Evolutionary conservation across 2,888 invertebrate genomes (phyloP).

Genomic region (Ophion obscuratus): DNA sequence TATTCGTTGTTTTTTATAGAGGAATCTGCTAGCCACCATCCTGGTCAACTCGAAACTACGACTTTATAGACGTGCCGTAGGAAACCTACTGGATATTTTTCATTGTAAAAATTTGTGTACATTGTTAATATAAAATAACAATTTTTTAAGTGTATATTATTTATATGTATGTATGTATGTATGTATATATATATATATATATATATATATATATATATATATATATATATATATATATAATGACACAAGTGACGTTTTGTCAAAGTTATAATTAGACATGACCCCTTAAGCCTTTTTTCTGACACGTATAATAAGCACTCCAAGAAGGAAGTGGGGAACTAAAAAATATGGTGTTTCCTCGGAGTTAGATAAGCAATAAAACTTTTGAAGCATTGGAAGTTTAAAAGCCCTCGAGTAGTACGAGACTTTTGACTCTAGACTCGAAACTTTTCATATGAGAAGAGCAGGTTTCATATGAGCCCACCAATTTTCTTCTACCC

Average conservation of each 20-base stretch:
- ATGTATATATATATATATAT: too few species aligned
- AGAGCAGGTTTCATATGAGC: background rate
- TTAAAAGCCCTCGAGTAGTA: background rate
- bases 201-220: too few species aligned
- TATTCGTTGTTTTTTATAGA: too few species aligned
- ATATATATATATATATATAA: too few species aligned
- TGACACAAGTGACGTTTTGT: background rate
- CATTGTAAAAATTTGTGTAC: too few species aligned
- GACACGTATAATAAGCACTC: background rate
- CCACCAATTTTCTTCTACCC: background rate
- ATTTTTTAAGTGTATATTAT: too few species aligned
- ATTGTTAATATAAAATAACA: too few species aligned
- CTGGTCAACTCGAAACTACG: too few species aligned
- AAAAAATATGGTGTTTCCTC: background rate
- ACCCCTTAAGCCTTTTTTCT: background rate
- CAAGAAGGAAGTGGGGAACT: background rate
- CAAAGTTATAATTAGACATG: background rate
- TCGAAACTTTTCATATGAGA: slow-evolving; percentile 2
- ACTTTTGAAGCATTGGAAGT: slow-evolving; percentile 6
- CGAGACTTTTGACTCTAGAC: slow-evolving; percentile 13
- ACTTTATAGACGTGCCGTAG: too few species aligned
- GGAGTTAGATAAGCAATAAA: slow-evolving; percentile 7
- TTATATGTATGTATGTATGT: too few species aligned
- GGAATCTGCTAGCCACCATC: too few species aligned
- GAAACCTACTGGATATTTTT: too few species aligned